Percentiles rank a stretch among this genome's conserved stretches.
These are phyloP conservation scores for Shargacucullia verbasci DNA, from an alignment of 2,888 invertebrate genomes.

Conservation along the genomic window DNA sequence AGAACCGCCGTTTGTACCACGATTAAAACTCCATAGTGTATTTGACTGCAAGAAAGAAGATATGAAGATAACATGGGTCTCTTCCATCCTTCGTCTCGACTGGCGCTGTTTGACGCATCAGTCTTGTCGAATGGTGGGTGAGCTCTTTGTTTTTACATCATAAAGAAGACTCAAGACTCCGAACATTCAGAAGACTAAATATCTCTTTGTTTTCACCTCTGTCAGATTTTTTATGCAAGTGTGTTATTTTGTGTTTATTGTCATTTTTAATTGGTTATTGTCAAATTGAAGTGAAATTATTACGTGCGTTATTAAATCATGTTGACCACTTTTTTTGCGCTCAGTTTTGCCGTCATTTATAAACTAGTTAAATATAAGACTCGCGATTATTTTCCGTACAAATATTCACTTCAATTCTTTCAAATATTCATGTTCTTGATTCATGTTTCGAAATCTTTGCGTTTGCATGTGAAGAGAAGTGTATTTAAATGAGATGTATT, in stretches of 20 bases:
- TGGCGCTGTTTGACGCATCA: constrained; percentile 74
- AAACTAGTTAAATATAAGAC: too few species aligned
- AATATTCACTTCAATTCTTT: too few species aligned
- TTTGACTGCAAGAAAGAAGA: constrained; percentile 44
- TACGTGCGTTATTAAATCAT: too few species aligned
- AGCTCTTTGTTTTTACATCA: constrained; percentile 62
- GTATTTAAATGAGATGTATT: constrained; percentile 21
- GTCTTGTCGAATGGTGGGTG: constrained; percentile 89
- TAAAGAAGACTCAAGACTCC: constrained; percentile 38
- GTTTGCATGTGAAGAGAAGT: constrained; percentile 12
- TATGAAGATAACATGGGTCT: constrained; percentile 49
- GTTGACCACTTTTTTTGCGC: too few species aligned
- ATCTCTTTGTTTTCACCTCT: constrained; percentile 14
- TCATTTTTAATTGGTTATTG: too few species aligned
- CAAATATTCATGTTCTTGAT: too few species aligned
- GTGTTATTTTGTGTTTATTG: constrained; percentile 6
- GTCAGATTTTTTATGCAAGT: constrained; percentile 2
- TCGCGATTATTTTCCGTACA: too few species aligned
- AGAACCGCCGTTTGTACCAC: too few species aligned
- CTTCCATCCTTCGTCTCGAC: constrained; percentile 80
- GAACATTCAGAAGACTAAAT: constrained; percentile 32
- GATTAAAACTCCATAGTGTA: neutral
- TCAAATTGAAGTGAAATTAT: too few species aligned
- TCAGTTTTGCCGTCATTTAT: too few species aligned
- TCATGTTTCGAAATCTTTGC: neutral